Conservation (phyloP, 2,888 invertebrate species). For the Spilosoma lubricipeda region DNA sequence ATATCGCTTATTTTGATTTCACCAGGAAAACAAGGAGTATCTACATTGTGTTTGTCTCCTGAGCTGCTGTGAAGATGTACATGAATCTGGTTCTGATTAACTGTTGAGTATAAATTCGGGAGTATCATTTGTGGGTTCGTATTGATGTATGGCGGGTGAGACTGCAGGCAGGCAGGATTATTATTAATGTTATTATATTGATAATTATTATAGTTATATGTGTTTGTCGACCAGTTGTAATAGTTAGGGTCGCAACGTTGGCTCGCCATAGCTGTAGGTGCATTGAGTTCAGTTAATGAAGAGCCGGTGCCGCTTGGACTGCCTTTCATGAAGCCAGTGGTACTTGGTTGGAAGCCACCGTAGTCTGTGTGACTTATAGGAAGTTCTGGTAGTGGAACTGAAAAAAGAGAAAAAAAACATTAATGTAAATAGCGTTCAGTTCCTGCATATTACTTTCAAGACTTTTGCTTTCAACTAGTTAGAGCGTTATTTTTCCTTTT, state of each 20-base stretch:
- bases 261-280: conserved; percentile 63
- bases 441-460: not conserved
- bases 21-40: conserved; percentile 86
- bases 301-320: conserved; percentile 72
- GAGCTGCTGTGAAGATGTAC: conserved; percentile 91
- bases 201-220: conserved; percentile 90
- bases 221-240: conserved; percentile 88
- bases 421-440: not conserved
- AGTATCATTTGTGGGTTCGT: conserved; percentile 90
- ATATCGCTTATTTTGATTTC: conserved; percentile 88
- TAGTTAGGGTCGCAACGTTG: conserved; percentile 86
- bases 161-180: conserved; percentile 81
- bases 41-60: conserved; percentile 88
- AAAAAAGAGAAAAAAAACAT: conserved; percentile 20
- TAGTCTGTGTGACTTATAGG: conserved; percentile 79
- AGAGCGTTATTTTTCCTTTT: not conserved
- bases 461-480: not conserved
- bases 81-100: conserved; percentile 95
- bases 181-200: conserved; percentile 89
- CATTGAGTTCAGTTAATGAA: conserved; percentile 81
- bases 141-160: conserved; percentile 87
- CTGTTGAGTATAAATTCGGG: conserved; percentile 93
- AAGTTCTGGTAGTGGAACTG: conserved; percentile 86
- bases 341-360: conserved; percentile 73
- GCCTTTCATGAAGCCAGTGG: conserved; percentile 74